Percentiles rank a stretch among this genome's conserved stretches.
Conservation (phyloP, 2,797 vertebrate species). For the Sitta carolinensis region DNA sequence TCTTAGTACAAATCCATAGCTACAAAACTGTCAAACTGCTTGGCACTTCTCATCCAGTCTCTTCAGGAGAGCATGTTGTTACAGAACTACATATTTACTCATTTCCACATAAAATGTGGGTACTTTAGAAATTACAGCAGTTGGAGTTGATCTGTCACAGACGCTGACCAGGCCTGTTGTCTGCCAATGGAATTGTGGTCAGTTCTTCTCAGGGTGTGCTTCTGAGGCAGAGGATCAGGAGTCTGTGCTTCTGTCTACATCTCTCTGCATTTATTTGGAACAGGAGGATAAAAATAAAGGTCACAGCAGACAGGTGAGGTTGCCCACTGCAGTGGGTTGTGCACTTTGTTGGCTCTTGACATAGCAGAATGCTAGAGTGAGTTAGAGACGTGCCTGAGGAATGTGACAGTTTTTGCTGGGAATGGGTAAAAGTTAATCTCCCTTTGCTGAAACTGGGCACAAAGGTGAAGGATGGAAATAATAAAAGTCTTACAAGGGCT, state of each 20-base stretch:
- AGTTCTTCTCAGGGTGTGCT: not conserved
- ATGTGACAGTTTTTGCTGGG: not conserved
- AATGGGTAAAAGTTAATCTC: not conserved
- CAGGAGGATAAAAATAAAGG: not conserved
- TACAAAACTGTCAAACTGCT: not conserved
- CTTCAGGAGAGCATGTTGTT: not conserved
- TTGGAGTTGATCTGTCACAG: not conserved
- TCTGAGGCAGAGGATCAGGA: not conserved
- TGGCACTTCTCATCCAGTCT: not conserved
- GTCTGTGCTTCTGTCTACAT: not conserved
- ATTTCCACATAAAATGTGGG: not conserved
- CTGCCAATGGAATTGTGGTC: not conserved
- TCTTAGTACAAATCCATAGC: not conserved
- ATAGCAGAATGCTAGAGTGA: not conserved
- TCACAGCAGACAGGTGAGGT: not conserved
- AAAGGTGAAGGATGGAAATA: constrained; percentile 19
- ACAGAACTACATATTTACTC: not conserved
- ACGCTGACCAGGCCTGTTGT: not conserved
- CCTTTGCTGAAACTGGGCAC: not conserved
- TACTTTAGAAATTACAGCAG: not conserved
- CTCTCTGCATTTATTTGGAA: not conserved
- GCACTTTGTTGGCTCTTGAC: not conserved
- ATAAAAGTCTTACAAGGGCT: not conserved
- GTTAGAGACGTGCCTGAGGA: not conserved
- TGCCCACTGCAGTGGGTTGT: not conserved